phyloP scores from a whole-genome alignment of 2,797 vertebrate genomes.

The Apodemus agrarius region DNA sequence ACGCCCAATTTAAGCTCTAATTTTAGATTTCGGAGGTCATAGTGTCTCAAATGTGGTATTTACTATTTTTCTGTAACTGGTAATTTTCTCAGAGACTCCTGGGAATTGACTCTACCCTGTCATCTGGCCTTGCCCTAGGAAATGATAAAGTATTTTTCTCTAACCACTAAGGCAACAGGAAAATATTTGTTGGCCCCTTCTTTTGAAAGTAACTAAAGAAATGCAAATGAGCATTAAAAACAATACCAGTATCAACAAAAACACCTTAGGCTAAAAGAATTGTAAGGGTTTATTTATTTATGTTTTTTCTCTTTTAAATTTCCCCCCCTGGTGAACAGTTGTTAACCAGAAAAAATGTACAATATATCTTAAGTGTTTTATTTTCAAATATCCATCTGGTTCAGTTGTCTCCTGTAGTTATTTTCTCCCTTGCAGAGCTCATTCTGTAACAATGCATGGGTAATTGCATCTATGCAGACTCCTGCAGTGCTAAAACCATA shows the following conservation, averaged over 20 bases:
- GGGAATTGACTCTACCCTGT: conserved; percentile 50
- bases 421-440: neutral
- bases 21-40: conserved; percentile 67
- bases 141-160: conserved; percentile 71
- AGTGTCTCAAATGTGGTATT: conserved; percentile 62
- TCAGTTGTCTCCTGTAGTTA: conserved; percentile 60
- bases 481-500: conserved; percentile 63
- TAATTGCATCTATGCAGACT: conserved; percentile 72
- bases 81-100: conserved; percentile 71
- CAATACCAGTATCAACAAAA: conserved; percentile 13
- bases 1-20: conserved; percentile 54
- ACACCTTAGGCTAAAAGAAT: conserved; percentile 61
- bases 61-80: conserved; percentile 69
- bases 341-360: conserved; percentile 66
- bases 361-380: conserved; percentile 71
- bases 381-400: conserved; percentile 75
- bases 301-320: neutral
- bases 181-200: conserved; percentile 71
- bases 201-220: conserved; percentile 73
- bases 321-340: conserved; percentile 46
- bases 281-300: conserved; percentile 45
- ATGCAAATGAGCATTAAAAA: conserved; percentile 75
- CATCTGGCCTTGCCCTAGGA: conserved; percentile 70
- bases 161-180: conserved; percentile 70
- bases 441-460: conserved; percentile 71